These are phyloP conservation scores for Epinephelus coioides DNA, from an alignment of 2,797 vertebrate genomes.

Conservation along the genomic window DNA sequence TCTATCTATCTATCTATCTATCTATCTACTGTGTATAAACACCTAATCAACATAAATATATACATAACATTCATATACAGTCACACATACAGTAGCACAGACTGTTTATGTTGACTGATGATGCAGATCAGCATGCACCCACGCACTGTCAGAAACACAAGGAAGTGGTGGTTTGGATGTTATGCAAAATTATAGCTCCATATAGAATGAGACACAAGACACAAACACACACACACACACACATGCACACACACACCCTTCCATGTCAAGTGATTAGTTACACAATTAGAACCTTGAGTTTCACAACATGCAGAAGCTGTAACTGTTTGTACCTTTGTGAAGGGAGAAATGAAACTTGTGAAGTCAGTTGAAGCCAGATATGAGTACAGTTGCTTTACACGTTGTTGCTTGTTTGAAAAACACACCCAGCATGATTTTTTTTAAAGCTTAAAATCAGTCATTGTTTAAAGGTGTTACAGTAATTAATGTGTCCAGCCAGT, in stretches of 20 bases:
- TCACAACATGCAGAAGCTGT: slow-evolving; percentile 76
- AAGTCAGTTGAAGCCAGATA: slow-evolving; percentile 25
- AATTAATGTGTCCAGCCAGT: not conserved
- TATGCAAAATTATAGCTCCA: slow-evolving; percentile 54
- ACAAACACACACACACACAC: slow-evolving; percentile 20
- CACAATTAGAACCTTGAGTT: slow-evolving; percentile 66
- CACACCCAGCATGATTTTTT: not conserved
- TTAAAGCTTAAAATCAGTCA: not conserved
- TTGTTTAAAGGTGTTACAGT: not conserved
- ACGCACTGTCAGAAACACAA: slow-evolving; percentile 40
- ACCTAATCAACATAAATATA: slow-evolving; percentile 27
- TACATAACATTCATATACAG: slow-evolving; percentile 23
- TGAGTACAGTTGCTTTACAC: slow-evolving; percentile 9
- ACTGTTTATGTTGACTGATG: slow-evolving; percentile 45
- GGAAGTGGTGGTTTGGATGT: slow-evolving; percentile 53
- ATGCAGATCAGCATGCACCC: slow-evolving; percentile 57
- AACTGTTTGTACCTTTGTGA: slow-evolving; percentile 46
- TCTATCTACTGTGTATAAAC: not conserved
- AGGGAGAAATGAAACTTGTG: slow-evolving; percentile 77
- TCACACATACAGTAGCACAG: slow-evolving; percentile 17
- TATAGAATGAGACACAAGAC: slow-evolving; percentile 28
- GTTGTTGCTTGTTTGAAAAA: not conserved
- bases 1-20: not conserved
- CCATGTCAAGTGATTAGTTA: slow-evolving; percentile 72
- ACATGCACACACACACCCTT: slow-evolving; percentile 8